Percentiles rank a stretch among this genome's conserved stretches.
These are phyloP conservation scores for Alloplasta piceator DNA, from an alignment of 2,888 invertebrate species.

Conservation along the genomic window DNA sequence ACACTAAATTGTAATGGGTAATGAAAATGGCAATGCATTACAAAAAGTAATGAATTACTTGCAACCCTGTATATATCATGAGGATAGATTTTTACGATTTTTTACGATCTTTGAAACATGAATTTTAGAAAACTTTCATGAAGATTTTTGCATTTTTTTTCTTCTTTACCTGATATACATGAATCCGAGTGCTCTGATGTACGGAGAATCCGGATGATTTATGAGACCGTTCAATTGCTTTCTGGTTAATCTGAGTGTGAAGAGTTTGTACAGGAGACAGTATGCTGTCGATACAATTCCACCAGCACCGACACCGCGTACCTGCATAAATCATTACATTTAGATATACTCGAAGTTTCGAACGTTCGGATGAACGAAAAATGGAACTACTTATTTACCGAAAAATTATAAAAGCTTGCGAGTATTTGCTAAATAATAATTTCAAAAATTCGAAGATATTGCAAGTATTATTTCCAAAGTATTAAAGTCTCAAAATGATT, in stretches of 20 bases:
- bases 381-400: neutral
- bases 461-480: neutral
- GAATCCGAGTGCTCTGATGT: conserved; percentile 97
- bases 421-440: neutral
- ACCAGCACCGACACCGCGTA: conserved; percentile 99
- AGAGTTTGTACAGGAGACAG: conserved; percentile 99
- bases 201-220: conserved; percentile 98
- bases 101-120: too few relatives aligned
- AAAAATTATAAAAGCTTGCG: neutral
- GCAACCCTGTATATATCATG: too few relatives aligned
- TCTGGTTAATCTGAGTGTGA: conserved; percentile 97
- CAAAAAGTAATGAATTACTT: conserved; percentile 81
- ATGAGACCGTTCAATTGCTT: conserved; percentile 98
- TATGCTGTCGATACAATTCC: conserved; percentile 99
- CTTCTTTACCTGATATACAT: conserved; percentile 88
- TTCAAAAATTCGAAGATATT: conserved; percentile 10
- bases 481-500: too few relatives aligned
- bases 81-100: too few relatives aligned
- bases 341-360: conserved; percentile 65
- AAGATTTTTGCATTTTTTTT: conserved; percentile 1
- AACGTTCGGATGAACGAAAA: too few relatives aligned
- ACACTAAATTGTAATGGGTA: too few relatives aligned
- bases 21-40: too few relatives aligned
- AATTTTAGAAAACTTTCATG: too few relatives aligned
- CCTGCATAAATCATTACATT: conserved; percentile 85